Percentiles rank a stretch among this genome's conserved stretches.
phyloP scores from a whole-genome alignment of 2,888 invertebrate species.

The Synanthedon myopaeformis region DNA sequence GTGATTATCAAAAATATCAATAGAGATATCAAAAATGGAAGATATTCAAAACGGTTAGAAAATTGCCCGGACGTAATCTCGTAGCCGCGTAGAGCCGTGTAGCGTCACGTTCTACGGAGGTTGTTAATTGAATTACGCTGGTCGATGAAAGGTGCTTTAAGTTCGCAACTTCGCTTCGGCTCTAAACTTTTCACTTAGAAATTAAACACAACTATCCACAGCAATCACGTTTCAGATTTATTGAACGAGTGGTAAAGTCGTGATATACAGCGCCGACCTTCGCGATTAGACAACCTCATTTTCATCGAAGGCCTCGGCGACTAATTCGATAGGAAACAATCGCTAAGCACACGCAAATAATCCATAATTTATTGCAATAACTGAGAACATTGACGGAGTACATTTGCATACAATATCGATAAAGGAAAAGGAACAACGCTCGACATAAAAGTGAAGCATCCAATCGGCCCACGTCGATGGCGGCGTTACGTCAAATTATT shows the following conservation, averaged over 20 bases:
- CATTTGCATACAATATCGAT: slow-evolving; percentile 35
- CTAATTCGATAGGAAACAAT: slow-evolving; percentile 16
- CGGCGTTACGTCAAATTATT: slow-evolving; percentile 55
- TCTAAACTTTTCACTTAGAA: slow-evolving; percentile 14
- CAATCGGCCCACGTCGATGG: slow-evolving; percentile 41
- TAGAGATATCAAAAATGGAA: not conserved
- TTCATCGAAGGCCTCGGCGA: slow-evolving; percentile 19
- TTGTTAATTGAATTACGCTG: slow-evolving; percentile 38
- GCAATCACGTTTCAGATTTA: not conserved
- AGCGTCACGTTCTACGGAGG: slow-evolving; percentile 34
- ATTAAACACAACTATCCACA: not conserved
- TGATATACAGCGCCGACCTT: too few relatives aligned
- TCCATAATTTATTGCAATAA: slow-evolving; percentile 32
- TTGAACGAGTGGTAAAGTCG: too few relatives aligned
- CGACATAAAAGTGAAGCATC: slow-evolving; percentile 26
- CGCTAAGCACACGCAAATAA: slow-evolving; percentile 27
- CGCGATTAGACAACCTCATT: slow-evolving; percentile 14
- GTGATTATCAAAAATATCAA: too few relatives aligned
- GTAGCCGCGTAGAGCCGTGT: slow-evolving; percentile 19
- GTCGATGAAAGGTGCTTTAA: slow-evolving; percentile 31
- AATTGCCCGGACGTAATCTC: slow-evolving; percentile 11
- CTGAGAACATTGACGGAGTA: slow-evolving; percentile 15
- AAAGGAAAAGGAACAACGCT: slow-evolving; percentile 11
- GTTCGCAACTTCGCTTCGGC: slow-evolving; percentile 8
- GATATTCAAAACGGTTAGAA: not conserved